Percentiles rank a stretch among this genome's conserved stretches.
phyloP scores from a whole-genome alignment of 2,113 vertebrate species.

The Charadrius vociferus region DNA sequence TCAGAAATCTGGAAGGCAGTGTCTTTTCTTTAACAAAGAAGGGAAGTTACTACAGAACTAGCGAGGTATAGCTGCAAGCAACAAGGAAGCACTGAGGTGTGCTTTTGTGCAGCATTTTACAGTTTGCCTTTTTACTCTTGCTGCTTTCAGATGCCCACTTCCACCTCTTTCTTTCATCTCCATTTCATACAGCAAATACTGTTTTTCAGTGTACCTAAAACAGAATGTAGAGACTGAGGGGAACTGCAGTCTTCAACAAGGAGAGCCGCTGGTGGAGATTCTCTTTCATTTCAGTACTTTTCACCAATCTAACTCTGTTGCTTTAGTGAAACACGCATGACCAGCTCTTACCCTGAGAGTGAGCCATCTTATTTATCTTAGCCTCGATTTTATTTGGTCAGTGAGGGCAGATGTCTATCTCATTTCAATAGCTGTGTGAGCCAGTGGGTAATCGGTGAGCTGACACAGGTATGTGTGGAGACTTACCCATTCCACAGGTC shows the following conservation, averaged over 20 bases:
- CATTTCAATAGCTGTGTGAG: not conserved
- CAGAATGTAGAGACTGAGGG: not conserved
- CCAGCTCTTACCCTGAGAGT: not conserved
- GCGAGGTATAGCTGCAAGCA: accelerated
- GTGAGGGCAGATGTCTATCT: not conserved
- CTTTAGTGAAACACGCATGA: not conserved
- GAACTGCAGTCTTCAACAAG: not conserved
- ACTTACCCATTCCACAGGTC: not conserved
- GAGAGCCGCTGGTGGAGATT: not conserved
- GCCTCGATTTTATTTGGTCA: not conserved
- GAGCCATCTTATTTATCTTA: not conserved
- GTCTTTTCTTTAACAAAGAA: not conserved
- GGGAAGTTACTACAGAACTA: not conserved
- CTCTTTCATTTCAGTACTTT: conserved; percentile 50
- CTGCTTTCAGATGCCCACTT: not conserved
- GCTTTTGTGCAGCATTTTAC: not conserved
- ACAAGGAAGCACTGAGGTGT: not conserved
- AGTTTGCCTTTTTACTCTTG: not conserved
- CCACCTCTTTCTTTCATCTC: not conserved
- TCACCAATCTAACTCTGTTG: not conserved
- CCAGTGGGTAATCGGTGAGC: not conserved
- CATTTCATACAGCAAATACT: not conserved
- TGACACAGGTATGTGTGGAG: accelerated
- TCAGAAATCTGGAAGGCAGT: not conserved
- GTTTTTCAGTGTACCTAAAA: not conserved